These are phyloP conservation scores for Iselma pallidipennis DNA, from an alignment of 2,888 invertebrate genomes.

Conservation along the genomic window DNA sequence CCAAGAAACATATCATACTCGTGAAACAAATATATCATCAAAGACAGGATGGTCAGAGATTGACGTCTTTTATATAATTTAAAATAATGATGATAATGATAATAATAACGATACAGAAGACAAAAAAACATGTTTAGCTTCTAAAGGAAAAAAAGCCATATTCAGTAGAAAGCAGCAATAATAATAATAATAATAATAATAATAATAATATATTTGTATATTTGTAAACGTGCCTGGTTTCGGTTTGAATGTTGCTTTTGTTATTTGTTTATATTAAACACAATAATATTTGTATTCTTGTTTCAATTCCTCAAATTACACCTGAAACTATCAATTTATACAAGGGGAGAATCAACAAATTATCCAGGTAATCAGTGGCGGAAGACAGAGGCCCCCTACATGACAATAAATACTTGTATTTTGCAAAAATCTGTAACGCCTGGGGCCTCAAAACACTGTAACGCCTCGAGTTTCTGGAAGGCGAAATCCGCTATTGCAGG, in stretches of 20 bases:
- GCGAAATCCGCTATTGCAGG: too few species aligned
- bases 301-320: too few species aligned
- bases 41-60: conserved; percentile 19
- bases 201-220: conserved; percentile 42
- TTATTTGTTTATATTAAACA: conserved; percentile 46
- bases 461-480: too few species aligned
- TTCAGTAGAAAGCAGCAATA: conserved; percentile 47
- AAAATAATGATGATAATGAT: not conserved
- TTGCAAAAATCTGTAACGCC: too few species aligned
- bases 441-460: too few species aligned
- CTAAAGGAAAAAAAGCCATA: conserved; percentile 29
- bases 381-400: too few species aligned
- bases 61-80: conserved; percentile 25
- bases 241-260: conserved; percentile 45
- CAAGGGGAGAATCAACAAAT: not conserved
- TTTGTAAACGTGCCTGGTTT: conserved; percentile 47
- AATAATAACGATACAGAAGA: too few species aligned
- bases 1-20: conserved; percentile 38
- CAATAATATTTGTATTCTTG: conserved; percentile 28
- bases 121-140: conserved; percentile 27
- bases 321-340: not conserved
- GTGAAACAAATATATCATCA: conserved; percentile 18
- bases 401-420: too few species aligned
- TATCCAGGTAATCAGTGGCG: too few species aligned
- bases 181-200: conserved; percentile 43